Evolutionary conservation across 2,888 invertebrate genomes (phyloP), one percentile per base, ranked within the genome.

Genomic region (Coleophora deauratella): DNA sequence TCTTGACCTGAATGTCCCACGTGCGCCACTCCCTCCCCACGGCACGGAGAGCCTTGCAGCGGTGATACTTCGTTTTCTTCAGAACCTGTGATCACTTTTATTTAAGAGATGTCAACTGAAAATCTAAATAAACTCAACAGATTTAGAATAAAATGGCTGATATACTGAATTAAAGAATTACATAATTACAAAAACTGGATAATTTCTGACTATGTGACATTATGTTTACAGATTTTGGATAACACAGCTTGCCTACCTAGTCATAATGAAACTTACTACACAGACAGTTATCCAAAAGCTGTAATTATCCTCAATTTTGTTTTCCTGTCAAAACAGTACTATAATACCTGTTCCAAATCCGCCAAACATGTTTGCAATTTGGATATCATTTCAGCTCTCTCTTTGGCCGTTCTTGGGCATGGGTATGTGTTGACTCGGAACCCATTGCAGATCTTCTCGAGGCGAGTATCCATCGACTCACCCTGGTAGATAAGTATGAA

Each of bases 351-450:
- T 8, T 9, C 11, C 27, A 42, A 35, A 27, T 35, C 35, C 9
- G 8, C 21, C 6, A 21, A 21, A 4, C 21, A 6, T 4, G 21
- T 21, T 6, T 21, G 3, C 21, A 21, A 21, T 14, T 93, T 93
- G 46, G 88, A 87, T 12, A 91, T 87, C 92, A 95, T 93, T 43
- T 93, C 93, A 37, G 89, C 72, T 41, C 97, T 86, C 55, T 96
- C 95, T 0, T 86, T 84, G 14, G 88, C 87, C 1, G 92, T 91
- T 55, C 91, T 91, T 0, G 97, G 97, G 59, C 96, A 96, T 0
- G 94, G 92, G 73, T 97, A 97, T 27, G 94, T 73, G 21, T 93
- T 94, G 0, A 94, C 96, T 45, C 93, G 91, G 66, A 96, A 97
- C 2, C 96, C 97, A 50, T 90, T 90, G 72, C 96, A 96, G 14